These are phyloP conservation scores for Drosophila vallismaia DNA, from an alignment of 2,888 invertebrate species.

Conservation along the genomic window DNA sequence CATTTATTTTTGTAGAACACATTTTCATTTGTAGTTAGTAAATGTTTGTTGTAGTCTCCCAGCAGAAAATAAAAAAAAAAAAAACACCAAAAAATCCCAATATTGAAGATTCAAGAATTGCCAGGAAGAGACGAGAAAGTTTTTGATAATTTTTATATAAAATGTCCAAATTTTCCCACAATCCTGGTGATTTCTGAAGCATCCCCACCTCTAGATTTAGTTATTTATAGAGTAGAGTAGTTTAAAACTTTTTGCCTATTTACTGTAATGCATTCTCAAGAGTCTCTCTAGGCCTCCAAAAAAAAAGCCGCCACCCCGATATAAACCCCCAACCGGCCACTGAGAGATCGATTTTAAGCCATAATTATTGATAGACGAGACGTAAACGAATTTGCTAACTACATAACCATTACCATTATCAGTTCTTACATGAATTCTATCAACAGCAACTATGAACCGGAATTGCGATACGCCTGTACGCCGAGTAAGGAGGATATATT, in stretches of 20 bases:
- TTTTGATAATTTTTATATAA: no score
- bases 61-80: no score
- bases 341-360: conserved; percentile 25
- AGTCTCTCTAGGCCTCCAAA: conserved; percentile 64
- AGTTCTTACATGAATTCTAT: conserved; percentile 79
- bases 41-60: conserved; percentile 29
- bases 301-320: conserved; percentile 30
- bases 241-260: conserved; percentile 9
- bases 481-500: conserved; percentile 87
- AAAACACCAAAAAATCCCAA: no score
- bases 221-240: conserved; percentile 6
- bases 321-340: conserved; percentile 37
- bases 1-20: conserved; percentile 11
- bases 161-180: no score
- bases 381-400: conserved; percentile 68
- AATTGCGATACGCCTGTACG: conserved; percentile 86
- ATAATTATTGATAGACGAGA: conserved; percentile 29
- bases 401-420: conserved; percentile 70
- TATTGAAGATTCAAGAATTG: conserved; percentile 25
- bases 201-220: background rate
- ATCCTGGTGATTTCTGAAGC: conserved; percentile 18
- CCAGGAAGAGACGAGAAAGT: background rate
- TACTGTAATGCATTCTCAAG: conserved; percentile 54
- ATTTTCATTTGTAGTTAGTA: conserved; percentile 37
- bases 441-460: conserved; percentile 85